Conservation (phyloP, 2,113 vertebrate genomes). For the Anser brachyrhynchus region DNA sequence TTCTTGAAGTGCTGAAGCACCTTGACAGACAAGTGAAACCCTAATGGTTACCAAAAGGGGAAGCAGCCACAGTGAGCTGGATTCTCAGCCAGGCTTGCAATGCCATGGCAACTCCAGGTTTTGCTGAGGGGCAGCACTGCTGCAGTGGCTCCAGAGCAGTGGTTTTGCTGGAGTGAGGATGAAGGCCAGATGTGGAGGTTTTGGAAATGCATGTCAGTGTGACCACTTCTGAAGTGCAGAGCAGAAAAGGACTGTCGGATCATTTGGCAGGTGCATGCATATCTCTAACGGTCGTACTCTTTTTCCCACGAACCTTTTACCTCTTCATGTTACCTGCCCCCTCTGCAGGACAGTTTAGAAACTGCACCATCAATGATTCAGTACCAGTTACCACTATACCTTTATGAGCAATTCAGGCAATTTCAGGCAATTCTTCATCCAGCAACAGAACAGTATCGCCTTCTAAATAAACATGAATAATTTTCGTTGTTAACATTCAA, state of each 20-base stretch:
- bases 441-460: not conserved
- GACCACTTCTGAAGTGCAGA: not conserved
- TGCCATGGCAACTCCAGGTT: rapidly evolving
- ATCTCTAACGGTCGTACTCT: not conserved
- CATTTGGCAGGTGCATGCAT: not conserved
- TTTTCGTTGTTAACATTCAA: slow-evolving; percentile 36
- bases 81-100: not conserved
- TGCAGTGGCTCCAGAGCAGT: not conserved
- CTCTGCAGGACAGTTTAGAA: not conserved
- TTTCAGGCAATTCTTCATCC: slow-evolving; percentile 13
- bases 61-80: rapidly evolving
- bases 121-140: not conserved
- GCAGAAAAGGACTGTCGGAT: not conserved
- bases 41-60: rapidly evolving
- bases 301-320: not conserved
- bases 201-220: not conserved
- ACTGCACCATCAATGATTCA: not conserved
- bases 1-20: not conserved
- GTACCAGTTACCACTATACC: not conserved
- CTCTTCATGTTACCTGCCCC: not conserved
- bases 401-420: not conserved
- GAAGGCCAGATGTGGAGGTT: not conserved
- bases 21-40: not conserved
- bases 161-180: not conserved
- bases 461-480: not conserved